Conservation (phyloP, 2,113 vertebrate genomes). For the Scomber japonicus region DNA sequence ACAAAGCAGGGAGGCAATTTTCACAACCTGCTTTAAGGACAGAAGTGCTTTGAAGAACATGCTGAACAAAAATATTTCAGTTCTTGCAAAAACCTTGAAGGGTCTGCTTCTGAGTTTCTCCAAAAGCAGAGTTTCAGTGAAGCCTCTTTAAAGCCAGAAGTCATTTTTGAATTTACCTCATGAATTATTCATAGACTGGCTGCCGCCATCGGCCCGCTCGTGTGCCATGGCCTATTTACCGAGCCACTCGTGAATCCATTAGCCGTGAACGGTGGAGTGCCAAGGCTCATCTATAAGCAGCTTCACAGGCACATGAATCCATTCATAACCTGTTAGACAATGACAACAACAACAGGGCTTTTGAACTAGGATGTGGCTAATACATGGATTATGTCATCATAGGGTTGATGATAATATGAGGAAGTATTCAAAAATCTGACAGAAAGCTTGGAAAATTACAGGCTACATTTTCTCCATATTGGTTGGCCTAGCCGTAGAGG, state of each 20-base stretch:
- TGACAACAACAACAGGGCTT: constrained; percentile 44
- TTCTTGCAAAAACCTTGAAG: not conserved
- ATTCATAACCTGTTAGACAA: constrained; percentile 46
- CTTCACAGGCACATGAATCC: constrained; percentile 51
- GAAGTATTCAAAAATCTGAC: not conserved
- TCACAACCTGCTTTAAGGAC: constrained; percentile 5
- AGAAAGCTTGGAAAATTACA: not conserved
- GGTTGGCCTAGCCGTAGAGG: too few relatives aligned
- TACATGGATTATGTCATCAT: constrained; percentile 11
- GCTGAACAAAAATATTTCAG: not conserved
- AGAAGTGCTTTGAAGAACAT: not conserved
- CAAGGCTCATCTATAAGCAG: constrained; percentile 56
- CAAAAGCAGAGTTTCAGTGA: constrained; percentile 30
- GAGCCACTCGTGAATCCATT: constrained; percentile 70
- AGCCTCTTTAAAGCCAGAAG: constrained; percentile 49
- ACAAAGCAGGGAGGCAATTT: not conserved
- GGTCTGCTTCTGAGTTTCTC: constrained; percentile 2
- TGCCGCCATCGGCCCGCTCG: constrained; percentile 53
- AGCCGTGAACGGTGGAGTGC: constrained; percentile 48
- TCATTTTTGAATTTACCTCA: constrained; percentile 56
- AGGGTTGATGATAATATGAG: not conserved
- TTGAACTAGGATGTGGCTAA: constrained; percentile 25
- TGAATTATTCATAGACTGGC: constrained; percentile 72
- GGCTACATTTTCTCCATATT: not conserved
- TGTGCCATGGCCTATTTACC: constrained; percentile 73